A percentile compares a stretch with the other conserved stretches of the same genome.
Evolutionary conservation across 1,140 invertebrate genomes (phyloP).

Genomic region (Oedothorax gibbosus): DNA sequence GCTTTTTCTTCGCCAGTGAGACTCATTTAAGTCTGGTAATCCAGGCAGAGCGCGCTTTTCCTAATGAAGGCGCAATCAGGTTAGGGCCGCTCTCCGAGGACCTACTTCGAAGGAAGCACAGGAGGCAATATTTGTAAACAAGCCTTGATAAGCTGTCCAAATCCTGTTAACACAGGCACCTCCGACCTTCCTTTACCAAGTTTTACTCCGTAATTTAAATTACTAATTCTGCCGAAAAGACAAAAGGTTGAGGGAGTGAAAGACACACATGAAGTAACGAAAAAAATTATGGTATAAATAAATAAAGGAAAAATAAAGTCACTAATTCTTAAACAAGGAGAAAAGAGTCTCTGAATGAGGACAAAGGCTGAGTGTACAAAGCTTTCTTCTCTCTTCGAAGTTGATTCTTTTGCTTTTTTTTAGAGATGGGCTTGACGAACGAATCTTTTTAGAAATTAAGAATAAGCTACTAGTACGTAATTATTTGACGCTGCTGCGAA

Average conservation of each 20-base stretch:
- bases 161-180: conserved; percentile 56
- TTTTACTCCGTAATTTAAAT: conserved; percentile 61
- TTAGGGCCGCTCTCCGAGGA: conserved; percentile 45
- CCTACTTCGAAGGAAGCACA: neutral
- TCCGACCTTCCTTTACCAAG: conserved; percentile 35
- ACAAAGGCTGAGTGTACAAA: conserved; percentile 49
- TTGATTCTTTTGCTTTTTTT: conserved; percentile 31
- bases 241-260: neutral
- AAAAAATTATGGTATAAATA: conserved; percentile 51
- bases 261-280: conserved; percentile 2
- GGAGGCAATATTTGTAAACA: conserved; percentile 61
- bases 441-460: conserved; percentile 61
- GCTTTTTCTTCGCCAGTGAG: conserved; percentile 53
- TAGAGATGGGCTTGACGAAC: conserved; percentile 26
- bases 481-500: conserved; percentile 44
- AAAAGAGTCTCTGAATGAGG: conserved; percentile 51
- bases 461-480: conserved; percentile 59
- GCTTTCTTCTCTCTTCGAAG: conserved; percentile 33
- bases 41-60: conserved; percentile 28
- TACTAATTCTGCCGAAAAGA: conserved; percentile 61
- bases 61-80: conserved; percentile 60
- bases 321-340: conserved; percentile 61
- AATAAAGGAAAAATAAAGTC: conserved; percentile 61
- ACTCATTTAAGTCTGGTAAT: conserved; percentile 61
- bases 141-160: conserved; percentile 61